These are phyloP conservation scores for Acipenser ruthenus DNA, from an alignment of 2,797 vertebrate species.

Conservation along the genomic window DNA sequence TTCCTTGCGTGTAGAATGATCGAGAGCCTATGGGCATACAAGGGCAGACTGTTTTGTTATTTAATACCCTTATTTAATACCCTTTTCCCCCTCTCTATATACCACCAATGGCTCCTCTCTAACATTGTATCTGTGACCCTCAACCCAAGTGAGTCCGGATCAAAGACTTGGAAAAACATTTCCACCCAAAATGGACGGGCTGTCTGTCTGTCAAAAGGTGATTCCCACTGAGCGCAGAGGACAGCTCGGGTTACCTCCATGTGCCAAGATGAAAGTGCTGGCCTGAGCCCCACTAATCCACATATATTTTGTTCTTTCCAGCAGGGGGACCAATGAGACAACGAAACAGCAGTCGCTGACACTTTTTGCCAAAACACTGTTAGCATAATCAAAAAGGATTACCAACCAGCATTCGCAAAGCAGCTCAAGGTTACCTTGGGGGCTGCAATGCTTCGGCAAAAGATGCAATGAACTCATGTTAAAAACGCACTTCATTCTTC, in stretches of 20 bases:
- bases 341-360: slow-evolving; percentile 38
- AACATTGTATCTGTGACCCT: slow-evolving; percentile 74
- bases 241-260: slow-evolving; percentile 75
- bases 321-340: slow-evolving; percentile 57
- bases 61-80: slow-evolving; percentile 21
- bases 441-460: slow-evolving; percentile 14
- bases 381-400: slow-evolving; percentile 56
- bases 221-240: slow-evolving; percentile 72
- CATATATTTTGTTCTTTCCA: slow-evolving; percentile 73
- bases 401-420: slow-evolving; percentile 52
- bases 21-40: slow-evolving; percentile 26
- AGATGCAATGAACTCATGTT: background rate
- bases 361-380: slow-evolving; percentile 36
- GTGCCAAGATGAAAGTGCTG: slow-evolving; percentile 77
- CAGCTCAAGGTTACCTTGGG: slow-evolving; percentile 43
- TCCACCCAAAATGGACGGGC: slow-evolving; percentile 80
- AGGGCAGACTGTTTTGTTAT: slow-evolving; percentile 26
- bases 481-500: slow-evolving; percentile 1
- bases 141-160: slow-evolving; percentile 67
- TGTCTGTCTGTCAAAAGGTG: slow-evolving; percentile 89
- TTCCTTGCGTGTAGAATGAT: slow-evolving; percentile 14
- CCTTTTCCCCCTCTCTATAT: slow-evolving; percentile 27
- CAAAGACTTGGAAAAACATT: slow-evolving; percentile 97
- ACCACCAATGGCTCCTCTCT: slow-evolving; percentile 45
- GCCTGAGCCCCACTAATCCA: slow-evolving; percentile 63